Evolutionary conservation across 2,797 vertebrate species (phyloP).

Genomic region (Avahi laniger): DNA sequence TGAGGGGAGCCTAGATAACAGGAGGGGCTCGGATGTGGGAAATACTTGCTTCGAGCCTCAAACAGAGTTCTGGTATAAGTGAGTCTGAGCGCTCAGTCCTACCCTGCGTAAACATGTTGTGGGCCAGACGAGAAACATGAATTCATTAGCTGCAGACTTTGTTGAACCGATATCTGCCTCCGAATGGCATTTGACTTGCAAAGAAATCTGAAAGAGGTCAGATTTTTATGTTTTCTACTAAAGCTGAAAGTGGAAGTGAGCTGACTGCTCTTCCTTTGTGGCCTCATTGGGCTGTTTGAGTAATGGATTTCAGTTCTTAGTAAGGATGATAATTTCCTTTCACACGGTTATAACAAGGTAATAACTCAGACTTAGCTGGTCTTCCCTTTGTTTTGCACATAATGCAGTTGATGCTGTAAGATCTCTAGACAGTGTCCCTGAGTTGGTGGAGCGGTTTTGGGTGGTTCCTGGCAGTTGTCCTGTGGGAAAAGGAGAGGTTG

Average conservation of each 20-base stretch:
- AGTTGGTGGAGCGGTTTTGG: background rate
- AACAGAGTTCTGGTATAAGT: background rate
- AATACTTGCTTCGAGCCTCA: background rate
- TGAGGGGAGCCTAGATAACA: background rate
- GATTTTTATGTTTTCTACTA: background rate
- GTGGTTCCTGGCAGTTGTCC: background rate
- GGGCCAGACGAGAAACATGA: background rate
- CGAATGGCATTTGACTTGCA: background rate
- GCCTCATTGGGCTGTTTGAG: background rate
- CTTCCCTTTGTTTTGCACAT: background rate
- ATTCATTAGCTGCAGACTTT: background rate
- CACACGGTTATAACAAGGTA: background rate
- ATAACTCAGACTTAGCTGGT: background rate
- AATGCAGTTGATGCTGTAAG: background rate
- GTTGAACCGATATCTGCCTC: background rate
- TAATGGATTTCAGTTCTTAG: background rate
- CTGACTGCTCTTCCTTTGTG: background rate
- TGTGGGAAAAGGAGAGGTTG: background rate
- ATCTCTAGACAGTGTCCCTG: too few species aligned
- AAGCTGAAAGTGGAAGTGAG: background rate
- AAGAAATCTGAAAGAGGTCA: background rate
- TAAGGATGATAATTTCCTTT: background rate
- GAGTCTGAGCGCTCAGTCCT: background rate
- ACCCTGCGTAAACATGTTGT: background rate
- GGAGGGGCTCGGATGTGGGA: background rate